Conservation (phyloP, 2,888 invertebrate species). For the Bhutanitis thaidina region DNA sequence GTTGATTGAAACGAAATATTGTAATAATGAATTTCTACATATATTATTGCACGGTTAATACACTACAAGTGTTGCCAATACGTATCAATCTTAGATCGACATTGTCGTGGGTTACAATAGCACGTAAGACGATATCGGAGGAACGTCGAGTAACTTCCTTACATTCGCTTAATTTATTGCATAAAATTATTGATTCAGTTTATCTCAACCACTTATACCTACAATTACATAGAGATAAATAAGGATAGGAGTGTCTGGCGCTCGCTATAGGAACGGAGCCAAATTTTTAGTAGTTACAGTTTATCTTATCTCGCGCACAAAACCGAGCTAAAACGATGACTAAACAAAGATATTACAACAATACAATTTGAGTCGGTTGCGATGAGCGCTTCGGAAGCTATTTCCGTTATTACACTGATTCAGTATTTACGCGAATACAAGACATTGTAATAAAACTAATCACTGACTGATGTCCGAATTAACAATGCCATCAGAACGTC, state of each 20-base stretch:
- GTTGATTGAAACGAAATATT: conserved; percentile 53
- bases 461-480: too few relatives aligned
- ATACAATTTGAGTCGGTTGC: conserved; percentile 42
- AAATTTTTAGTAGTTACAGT: conserved; percentile 46
- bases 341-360: conserved; percentile 74
- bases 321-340: conserved; percentile 71
- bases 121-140: background rate
- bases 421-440: too few relatives aligned
- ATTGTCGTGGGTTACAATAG: too few relatives aligned
- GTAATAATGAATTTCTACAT: conserved; percentile 34
- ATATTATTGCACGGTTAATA: conserved; percentile 71
- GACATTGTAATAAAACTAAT: too few relatives aligned
- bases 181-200: conserved; percentile 21
- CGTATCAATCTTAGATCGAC: background rate
- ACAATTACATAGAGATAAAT: conserved; percentile 64
- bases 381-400: conserved; percentile 12
- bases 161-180: conserved; percentile 27
- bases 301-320: conserved; percentile 51
- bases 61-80: conserved; percentile 43
- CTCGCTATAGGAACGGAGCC: conserved; percentile 72
- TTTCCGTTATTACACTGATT: too few relatives aligned
- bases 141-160: background rate
- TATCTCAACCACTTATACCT: conserved; percentile 45
- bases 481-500: too few relatives aligned
- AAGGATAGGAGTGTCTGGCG: conserved; percentile 63